Evolutionary conservation across 1,140 invertebrate species (phyloP).

Genomic region (Drosophila bocqueti): DNA sequence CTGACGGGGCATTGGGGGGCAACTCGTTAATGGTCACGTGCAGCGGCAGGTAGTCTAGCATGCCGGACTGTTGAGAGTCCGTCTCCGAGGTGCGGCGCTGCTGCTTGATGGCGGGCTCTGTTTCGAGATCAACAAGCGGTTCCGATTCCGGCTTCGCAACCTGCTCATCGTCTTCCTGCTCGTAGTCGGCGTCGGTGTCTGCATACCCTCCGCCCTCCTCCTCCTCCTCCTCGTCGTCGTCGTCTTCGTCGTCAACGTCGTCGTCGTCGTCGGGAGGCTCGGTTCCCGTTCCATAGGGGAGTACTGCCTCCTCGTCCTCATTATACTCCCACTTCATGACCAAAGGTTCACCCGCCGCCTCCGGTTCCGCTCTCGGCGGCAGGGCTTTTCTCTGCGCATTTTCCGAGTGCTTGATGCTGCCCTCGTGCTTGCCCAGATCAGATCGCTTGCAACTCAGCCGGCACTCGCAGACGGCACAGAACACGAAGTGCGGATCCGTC

Average conservation of each 20-base stretch:
- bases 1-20: slow-evolving; percentile 21
- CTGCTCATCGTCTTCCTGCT: slow-evolving; percentile 28
- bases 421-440: slow-evolving; percentile 72
- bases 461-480: slow-evolving; percentile 71
- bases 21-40: slow-evolving; percentile 73
- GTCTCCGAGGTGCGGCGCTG: slow-evolving; percentile 60
- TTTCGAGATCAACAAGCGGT: slow-evolving; percentile 22
- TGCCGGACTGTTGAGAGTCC: slow-evolving; percentile 70
- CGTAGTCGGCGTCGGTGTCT: slow-evolving; percentile 20
- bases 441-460: slow-evolving; percentile 72
- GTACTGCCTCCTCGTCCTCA: slow-evolving; percentile 58
- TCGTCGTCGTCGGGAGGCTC: slow-evolving; percentile 24
- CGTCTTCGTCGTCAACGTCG: slow-evolving; percentile 36
- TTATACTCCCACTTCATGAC: slow-evolving; percentile 67
- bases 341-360: background rate
- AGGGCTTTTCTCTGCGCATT: slow-evolving; percentile 62
- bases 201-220: slow-evolving; percentile 24
- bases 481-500: slow-evolving; percentile 76
- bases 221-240: slow-evolving; percentile 35
- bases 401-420: slow-evolving; percentile 74
- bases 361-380: slow-evolving; percentile 21
- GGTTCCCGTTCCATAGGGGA: slow-evolving; percentile 32
- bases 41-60: slow-evolving; percentile 66
- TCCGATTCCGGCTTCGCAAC: slow-evolving; percentile 17
- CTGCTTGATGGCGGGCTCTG: slow-evolving; percentile 49